A percentile compares a stretch with the other conserved stretches of the same genome.
These are phyloP conservation scores for Oikopleura dioica DNA, from an alignment of 23 tunicate species.

Conservation along the genomic window DNA sequence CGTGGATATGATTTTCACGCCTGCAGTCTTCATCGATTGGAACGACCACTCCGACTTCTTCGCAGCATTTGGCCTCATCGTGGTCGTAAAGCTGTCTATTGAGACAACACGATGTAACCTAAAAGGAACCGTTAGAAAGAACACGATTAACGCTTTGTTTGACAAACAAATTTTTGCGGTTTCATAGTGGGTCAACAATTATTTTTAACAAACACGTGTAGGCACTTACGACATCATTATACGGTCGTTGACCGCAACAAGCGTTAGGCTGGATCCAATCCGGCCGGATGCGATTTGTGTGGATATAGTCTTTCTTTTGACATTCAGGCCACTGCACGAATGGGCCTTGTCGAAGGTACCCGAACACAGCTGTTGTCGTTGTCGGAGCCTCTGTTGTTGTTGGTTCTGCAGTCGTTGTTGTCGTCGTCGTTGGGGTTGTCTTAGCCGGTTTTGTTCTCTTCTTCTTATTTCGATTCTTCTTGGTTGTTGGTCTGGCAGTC, in stretches of 20 bases:
- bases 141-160: no score
- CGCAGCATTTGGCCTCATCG: not conserved
- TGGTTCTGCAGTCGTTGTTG: not conserved
- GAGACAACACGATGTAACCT: not conserved
- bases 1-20: no score
- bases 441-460: not conserved
- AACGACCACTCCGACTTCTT: not conserved
- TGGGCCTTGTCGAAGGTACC: not conserved
- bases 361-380: not conserved
- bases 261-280: conserved; percentile 3
- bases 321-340: not conserved
- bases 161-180: no score
- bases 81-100: not conserved
- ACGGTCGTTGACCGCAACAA: not conserved
- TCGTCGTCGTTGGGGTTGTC: not conserved
- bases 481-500: not conserved
- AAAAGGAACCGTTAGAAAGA: no score
- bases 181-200: no score
- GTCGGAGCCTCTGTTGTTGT: not conserved
- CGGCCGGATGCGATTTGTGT: not conserved
- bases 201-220: no score
- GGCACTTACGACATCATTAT: not conserved
- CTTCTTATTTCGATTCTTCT: conserved; percentile 5
- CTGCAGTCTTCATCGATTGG: not conserved
- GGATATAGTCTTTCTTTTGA: not conserved